Conservation (phyloP, 1,140 invertebrate genomes). For the Cheumatopsyche charites region DNA sequence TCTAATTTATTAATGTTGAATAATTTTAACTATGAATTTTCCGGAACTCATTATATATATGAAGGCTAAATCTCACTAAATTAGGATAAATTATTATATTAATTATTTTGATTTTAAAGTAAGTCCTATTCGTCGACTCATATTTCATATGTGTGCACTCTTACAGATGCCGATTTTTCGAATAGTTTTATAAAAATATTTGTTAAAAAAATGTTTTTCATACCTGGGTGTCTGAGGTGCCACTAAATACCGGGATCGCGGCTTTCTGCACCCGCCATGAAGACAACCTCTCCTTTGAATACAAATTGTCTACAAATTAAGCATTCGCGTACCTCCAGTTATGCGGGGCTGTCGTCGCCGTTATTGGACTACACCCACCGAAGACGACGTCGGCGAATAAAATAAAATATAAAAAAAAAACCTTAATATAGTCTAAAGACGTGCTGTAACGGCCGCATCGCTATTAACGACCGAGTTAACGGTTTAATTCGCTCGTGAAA, state of each 20-base stretch:
- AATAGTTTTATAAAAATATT: too few species aligned
- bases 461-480: conserved; percentile 11
- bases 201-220: conserved; percentile 20
- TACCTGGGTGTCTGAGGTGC: conserved; percentile 19
- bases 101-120: too few species aligned
- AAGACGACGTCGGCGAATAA: not conserved
- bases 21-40: too few species aligned
- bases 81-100: too few species aligned
- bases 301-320: conserved; percentile 47
- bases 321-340: conserved; percentile 32
- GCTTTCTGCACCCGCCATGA: conserved; percentile 23
- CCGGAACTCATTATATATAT: too few species aligned
- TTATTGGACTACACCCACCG: conserved; percentile 2
- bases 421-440: conserved; percentile 30
- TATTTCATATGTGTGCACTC: too few species aligned
- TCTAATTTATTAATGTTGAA: too few species aligned
- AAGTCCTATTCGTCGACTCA: too few species aligned
- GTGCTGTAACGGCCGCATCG: not conserved
- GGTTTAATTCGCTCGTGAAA: conserved; percentile 1
- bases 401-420: conserved; percentile 24
- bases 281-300: conserved; percentile 44
- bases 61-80: too few species aligned
- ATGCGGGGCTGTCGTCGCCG: conserved; percentile 2
- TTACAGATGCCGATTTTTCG: too few species aligned
- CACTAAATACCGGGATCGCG: conserved; percentile 40